Base-by-base conservation (phyloP, 2,797 vertebrate species). In the Peromyscus eremicus region DNA sequence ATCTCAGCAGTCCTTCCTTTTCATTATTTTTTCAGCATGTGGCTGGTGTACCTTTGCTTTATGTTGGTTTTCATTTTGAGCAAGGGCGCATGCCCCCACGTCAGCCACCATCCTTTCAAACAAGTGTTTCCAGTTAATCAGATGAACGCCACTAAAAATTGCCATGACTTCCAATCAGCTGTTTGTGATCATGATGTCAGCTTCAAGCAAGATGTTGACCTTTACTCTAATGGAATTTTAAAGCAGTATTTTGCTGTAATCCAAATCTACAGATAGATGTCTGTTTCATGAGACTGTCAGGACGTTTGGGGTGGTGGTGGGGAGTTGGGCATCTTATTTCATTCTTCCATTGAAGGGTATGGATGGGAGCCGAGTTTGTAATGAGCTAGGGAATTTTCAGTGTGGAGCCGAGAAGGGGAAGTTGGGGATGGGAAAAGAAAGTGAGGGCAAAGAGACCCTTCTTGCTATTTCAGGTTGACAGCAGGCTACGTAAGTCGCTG, bases 101-200 rank as follows among this genome's bases (percentile, higher is more conserved):
- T 84, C 12, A 77, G 23, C 70, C 75, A 57, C 64, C 85, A 17
- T 52, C 23, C 46, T 84, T 96, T 89, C 73, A 94, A 89, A 66
- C 34, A 91, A 93, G 73, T 84, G 75, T 92, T 95, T 95, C 14
- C 55, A 68, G 3, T 64, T 91, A 89, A 91, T 34, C 10, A 88
- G 19, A 40, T 85, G 14, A 46, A 92, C 13, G 1, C 43, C 5
- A 10, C 14, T 25, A 82, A 57, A 75, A 87, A 76, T 71, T 6
- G 62, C 17, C 43, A 82, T 16, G 92, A 82, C 86, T 80, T 94
- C 93, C 77, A 94, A 80, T 29, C 6, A 82, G 27, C 77, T 89
- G 25, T 68, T 90, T 62, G 71, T 62, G 70, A 93, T 81, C 17
- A 70, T 6, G 82, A 37, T 68, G 92, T 68, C 52, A 79, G 52